A percentile compares a stretch with the other conserved stretches of the same genome.
Evolutionary conservation across 2,888 invertebrate genomes (phyloP).

Genomic region (Ichneumoninae sp.): DNA sequence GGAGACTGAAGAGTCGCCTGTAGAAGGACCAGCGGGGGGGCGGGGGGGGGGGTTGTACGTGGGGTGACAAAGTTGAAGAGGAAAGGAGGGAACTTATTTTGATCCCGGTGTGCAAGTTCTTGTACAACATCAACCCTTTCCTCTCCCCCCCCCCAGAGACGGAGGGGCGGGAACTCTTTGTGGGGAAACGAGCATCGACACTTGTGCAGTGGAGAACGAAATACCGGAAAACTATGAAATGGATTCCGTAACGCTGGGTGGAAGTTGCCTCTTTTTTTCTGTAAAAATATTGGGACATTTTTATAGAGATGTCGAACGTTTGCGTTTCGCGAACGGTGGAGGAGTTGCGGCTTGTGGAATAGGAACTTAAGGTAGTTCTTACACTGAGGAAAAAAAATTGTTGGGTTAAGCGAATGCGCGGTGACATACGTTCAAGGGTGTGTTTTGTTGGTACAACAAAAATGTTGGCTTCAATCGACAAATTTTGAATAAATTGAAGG

Average conservation of each 20-base stretch:
- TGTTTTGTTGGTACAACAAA: no score
- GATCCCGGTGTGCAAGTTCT: conserved; percentile 43
- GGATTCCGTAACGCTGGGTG: no score
- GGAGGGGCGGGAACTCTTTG: not conserved
- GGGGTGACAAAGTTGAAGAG: conserved; percentile 12
- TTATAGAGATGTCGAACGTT: no score
- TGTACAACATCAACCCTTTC: conserved; percentile 14
- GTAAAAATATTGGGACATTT: not conserved
- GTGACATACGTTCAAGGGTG: no score
- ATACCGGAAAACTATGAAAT: not conserved
- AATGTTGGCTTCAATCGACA: no score
- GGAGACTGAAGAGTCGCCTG: conserved; percentile 13
- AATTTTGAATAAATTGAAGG: no score
- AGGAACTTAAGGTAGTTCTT: no score
- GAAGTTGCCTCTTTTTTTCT: not conserved
- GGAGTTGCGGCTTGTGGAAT: no score
- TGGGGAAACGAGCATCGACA: not conserved
- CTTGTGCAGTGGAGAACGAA: not conserved
- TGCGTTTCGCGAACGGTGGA: no score
- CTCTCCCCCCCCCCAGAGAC: not conserved
- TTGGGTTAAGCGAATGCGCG: no score
- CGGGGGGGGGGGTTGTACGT: not conserved
- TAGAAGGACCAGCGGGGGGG: not conserved
- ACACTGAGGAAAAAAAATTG: no score
- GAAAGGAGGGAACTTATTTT: conserved; percentile 36